Evolutionary conservation across 2,888 invertebrate genomes (phyloP), one percentile per base, ranked within the genome.

Genomic region (Cabera pusaria): DNA sequence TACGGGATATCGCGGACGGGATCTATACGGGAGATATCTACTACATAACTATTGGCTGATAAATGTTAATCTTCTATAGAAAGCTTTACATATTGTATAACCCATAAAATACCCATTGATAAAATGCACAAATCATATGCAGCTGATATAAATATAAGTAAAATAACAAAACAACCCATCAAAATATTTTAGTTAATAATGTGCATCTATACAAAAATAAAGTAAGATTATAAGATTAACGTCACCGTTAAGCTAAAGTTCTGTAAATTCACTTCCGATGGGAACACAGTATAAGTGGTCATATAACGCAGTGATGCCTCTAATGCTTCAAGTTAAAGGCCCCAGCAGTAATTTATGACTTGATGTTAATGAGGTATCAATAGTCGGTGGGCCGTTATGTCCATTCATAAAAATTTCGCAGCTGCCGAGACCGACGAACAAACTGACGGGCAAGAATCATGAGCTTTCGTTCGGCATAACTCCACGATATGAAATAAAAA

Each of bases 311-410:
- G 35, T 14, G 42, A 44, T 44, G 49, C 19, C 38, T 43, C 38
- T 42, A 48, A 38, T 45, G 39, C 45, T 25, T 41, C 49, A 37
- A 21, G 38, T 33, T 43, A 45, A 56, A 46, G 38, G 47, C 44
- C 42, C 48, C 35, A 37, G 35, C 35, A 38, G 46, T 70, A 62
- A 77, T 80, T 79, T 81, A 82, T 73, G 70, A 53, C 46, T 51
- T 48, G 62, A 77, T 75, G 72, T 71, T 80, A 80, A 82, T 80
- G 68, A 77, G 71, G 59, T 67, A 72, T 77, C 72, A 62, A 74
- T 70, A 65, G 64, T 64, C 47, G 59, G 59, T 47, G 64, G 69
- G 53, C 82, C 78, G 81, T 78, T 83, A 82, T 56, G 46, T 67
- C 64, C 72, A 81, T 78, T 76, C 72, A 78, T 76, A 76, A 75